Evolutionary conservation across 2,888 invertebrate species (phyloP).

Genomic region (Phyllotreta cruciferae): DNA sequence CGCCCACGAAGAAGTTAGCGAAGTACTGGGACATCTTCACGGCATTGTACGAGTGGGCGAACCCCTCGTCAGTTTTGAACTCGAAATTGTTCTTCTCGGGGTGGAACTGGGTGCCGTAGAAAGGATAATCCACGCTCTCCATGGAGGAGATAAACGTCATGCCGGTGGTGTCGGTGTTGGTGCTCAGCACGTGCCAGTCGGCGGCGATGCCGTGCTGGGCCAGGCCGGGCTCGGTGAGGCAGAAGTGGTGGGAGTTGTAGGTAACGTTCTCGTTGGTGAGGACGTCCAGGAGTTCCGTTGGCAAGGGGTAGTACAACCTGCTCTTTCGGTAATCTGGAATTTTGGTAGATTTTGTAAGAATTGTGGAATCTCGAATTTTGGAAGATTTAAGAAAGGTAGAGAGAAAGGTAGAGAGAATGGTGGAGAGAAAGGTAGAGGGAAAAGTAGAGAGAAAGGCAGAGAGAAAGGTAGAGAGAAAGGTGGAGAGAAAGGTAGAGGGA

Average conservation of each 20-base stretch:
- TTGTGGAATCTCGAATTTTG: too few species aligned
- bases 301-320: slow-evolving; percentile 63
- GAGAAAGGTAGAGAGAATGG: too few species aligned
- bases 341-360: too few species aligned
- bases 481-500: too few species aligned
- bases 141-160: slow-evolving; percentile 77
- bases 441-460: too few species aligned
- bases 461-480: too few species aligned
- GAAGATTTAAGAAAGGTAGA: too few species aligned
- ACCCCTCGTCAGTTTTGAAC: slow-evolving; percentile 67
- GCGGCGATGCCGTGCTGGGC: slow-evolving; percentile 63
- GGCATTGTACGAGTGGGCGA: slow-evolving; percentile 70
- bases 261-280: slow-evolving; percentile 63
- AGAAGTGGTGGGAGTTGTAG: slow-evolving; percentile 67
- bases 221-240: slow-evolving; percentile 60
- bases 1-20: slow-evolving; percentile 79
- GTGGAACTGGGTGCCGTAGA: slow-evolving; percentile 87
- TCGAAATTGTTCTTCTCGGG: slow-evolving; percentile 88
- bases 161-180: slow-evolving; percentile 71
- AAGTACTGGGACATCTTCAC: slow-evolving; percentile 76
- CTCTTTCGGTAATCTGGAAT: slow-evolving; percentile 60
- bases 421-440: too few species aligned
- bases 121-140: slow-evolving; percentile 77
- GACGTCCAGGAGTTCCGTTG: slow-evolving; percentile 65
- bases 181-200: slow-evolving; percentile 74